Percentiles rank a stretch among this genome's conserved stretches.
phyloP scores from a whole-genome alignment of 2,113 vertebrate species.

The Labeo catla region DNA sequence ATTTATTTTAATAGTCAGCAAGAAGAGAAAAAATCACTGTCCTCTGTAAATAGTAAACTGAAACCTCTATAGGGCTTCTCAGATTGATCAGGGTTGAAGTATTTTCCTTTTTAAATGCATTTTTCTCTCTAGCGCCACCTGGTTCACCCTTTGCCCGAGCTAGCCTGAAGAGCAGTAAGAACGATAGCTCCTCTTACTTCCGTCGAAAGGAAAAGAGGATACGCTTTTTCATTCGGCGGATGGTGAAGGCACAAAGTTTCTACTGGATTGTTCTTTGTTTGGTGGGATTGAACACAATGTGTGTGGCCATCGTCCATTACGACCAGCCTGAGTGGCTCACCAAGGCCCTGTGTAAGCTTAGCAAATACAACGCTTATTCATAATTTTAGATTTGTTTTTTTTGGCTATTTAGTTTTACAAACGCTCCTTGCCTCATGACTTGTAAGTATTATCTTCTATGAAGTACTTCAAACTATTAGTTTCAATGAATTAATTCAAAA shows the following conservation, averaged over 20 bases:
- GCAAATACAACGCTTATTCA: neutral
- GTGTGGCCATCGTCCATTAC: constrained; percentile 95
- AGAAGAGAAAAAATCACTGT: neutral
- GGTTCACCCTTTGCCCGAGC: constrained; percentile 93
- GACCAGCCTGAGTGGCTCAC: constrained; percentile 92
- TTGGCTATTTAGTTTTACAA: neutral
- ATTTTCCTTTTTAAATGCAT: neutral
- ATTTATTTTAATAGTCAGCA: neutral
- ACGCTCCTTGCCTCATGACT: neutral
- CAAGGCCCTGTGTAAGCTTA: constrained; percentile 82
- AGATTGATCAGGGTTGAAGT: neutral
- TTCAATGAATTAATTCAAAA: neutral
- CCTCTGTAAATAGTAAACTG: neutral
- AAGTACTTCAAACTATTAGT: neutral
- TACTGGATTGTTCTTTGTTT: constrained; percentile 96
- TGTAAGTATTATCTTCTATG: neutral
- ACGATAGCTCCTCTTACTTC: constrained; percentile 92
- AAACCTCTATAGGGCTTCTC: neutral
- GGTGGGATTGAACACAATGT: constrained; percentile 94
- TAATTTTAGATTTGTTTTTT: too few relatives aligned
- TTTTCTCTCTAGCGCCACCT: constrained; percentile 65
- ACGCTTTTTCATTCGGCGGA: constrained; percentile 94
- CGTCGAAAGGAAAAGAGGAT: constrained; percentile 94
- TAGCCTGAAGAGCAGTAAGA: constrained; percentile 91
- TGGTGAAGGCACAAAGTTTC: constrained; percentile 98